Evolutionary conservation across 2,888 invertebrate genomes (phyloP).

Genomic region (Aphidoletes aphidimyza): DNA sequence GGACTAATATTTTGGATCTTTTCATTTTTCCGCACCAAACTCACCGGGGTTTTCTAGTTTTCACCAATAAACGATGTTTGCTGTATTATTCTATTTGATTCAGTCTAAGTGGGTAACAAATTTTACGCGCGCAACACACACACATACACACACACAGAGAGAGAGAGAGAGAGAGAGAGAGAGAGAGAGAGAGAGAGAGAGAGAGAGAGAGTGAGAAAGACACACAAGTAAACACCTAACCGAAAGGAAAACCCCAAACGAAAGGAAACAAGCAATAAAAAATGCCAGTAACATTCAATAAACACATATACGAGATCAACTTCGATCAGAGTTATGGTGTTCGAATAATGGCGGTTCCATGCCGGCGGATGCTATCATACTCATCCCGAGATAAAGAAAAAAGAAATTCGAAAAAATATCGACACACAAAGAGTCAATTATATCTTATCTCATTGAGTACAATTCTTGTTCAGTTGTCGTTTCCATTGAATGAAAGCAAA

Average conservation of each 20-base stretch:
- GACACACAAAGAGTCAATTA: conserved; percentile 8
- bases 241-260: background rate
- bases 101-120: no score
- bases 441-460: conserved; percentile 3
- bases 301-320: conserved; percentile 41
- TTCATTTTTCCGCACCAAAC: conserved; percentile 10
- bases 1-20: conserved; percentile 29
- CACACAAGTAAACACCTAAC: no score
- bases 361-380: background rate
- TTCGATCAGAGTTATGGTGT: conserved; percentile 8
- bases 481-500: conserved; percentile 14
- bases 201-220: no score
- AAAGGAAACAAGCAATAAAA: background rate
- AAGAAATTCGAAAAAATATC: background rate
- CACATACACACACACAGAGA: no score
- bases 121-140: no score
- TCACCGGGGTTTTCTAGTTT: no score
- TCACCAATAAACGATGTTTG: no score
- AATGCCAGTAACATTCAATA: conserved; percentile 36
- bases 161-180: no score
- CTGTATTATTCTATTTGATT: no score
- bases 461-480: conserved; percentile 22
- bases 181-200: no score
- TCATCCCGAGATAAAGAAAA: background rate
- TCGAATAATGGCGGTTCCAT: conserved; percentile 9